phyloP scores from a whole-genome alignment of 2,888 invertebrate species.

The Phasia obesa region DNA sequence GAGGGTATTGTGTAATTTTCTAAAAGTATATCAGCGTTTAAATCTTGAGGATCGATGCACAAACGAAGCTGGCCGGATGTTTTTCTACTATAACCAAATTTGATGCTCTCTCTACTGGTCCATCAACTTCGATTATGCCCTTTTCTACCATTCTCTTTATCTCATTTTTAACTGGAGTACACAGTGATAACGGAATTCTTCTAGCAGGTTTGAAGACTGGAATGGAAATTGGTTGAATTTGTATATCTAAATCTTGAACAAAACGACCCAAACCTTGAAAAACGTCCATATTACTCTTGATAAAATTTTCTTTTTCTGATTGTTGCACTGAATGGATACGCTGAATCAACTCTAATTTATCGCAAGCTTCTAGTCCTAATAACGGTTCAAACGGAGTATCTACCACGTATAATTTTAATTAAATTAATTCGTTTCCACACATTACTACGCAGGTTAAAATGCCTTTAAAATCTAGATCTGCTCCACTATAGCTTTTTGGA shows the following conservation, averaged over 20 bases:
- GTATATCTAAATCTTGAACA: constrained; percentile 60
- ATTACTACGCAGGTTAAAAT: too few relatives aligned
- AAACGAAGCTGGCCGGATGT: constrained; percentile 57
- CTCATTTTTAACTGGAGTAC: constrained; percentile 48
- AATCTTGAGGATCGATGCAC: constrained; percentile 67
- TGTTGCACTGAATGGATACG: neutral
- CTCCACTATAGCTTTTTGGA: too few relatives aligned
- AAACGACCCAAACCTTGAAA: constrained; percentile 68
- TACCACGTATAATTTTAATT: too few relatives aligned
- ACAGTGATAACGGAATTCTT: constrained; percentile 61
- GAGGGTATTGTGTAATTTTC: constrained; percentile 31
- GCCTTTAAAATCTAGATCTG: too few relatives aligned
- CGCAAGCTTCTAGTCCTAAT: constrained; percentile 32
- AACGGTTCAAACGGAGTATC: constrained; percentile 28
- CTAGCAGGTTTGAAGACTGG: constrained; percentile 64
- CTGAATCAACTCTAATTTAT: constrained; percentile 45
- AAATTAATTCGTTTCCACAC: constrained; percentile 51
- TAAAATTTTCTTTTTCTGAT: constrained; percentile 33
- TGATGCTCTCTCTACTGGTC: constrained; percentile 11
- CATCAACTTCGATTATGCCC: constrained; percentile 58
- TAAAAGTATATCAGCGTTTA: constrained; percentile 54
- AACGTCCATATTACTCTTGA: constrained; percentile 5
- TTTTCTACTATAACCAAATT: constrained; percentile 42
- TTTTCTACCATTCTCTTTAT: constrained; percentile 48
- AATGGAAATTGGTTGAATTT: constrained; percentile 51